A percentile compares a stretch with the other conserved stretches of the same genome.
Evolutionary conservation across 2,888 invertebrate genomes (phyloP).

Genomic region (Gnatocerus cornutus): DNA sequence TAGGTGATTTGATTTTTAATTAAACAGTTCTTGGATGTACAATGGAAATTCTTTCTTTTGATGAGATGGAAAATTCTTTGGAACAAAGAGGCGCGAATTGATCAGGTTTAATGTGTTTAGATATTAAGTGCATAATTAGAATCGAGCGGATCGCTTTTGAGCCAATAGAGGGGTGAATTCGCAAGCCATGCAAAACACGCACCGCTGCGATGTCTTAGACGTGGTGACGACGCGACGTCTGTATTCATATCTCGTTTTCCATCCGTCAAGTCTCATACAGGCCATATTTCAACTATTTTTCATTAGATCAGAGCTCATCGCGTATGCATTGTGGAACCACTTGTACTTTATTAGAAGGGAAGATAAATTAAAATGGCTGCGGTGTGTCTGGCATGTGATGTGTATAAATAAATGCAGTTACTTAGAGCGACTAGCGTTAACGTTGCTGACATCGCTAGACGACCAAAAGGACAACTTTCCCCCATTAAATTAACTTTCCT

Average conservation of each 20-base stretch:
- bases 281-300: conserved; percentile 60
- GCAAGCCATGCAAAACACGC: conserved; percentile 45
- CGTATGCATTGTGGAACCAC: conserved; percentile 64
- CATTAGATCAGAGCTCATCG: conserved; percentile 61
- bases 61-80: conserved; percentile 17
- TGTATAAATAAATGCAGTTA: conserved; percentile 51
- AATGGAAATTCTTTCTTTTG: conserved; percentile 26
- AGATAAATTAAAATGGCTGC: conserved; percentile 63
- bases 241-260: conserved; percentile 52
- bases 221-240: conserved; percentile 46
- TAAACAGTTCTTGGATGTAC: conserved; percentile 18
- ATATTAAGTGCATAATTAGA: neutral
- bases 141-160: neutral
- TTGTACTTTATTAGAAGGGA: conserved; percentile 64
- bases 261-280: conserved; percentile 51
- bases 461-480: conserved; percentile 33
- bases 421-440: conserved; percentile 38
- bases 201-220: conserved; percentile 39
- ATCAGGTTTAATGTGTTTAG: no score
- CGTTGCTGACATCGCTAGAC: conserved; percentile 40
- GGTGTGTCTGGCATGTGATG: conserved; percentile 52
- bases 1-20: conserved; percentile 30
- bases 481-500: conserved; percentile 46
- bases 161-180: conserved; percentile 2
- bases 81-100: neutral